Base-by-base conservation (phyloP, 2,888 invertebrate genomes). In the Trichopoda pennipes region DNA sequence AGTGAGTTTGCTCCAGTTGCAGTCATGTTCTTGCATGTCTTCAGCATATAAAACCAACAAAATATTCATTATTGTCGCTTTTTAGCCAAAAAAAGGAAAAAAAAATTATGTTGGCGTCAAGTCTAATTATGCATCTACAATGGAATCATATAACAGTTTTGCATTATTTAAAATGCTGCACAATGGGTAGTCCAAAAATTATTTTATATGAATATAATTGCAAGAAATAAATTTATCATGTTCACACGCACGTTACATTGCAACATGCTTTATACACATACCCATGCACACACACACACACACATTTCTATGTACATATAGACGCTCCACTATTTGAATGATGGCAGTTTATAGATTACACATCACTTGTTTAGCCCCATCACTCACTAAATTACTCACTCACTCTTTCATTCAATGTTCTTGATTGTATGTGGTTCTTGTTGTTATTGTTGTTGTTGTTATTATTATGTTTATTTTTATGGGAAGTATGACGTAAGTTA, bases 401-500 rank as follows among this genome's bases (percentile, higher is more conserved):
- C 14, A 58, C 16, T 28, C 23, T 23, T 56, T 56, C n/a, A 47
- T 35, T 35, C 7, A 35, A 14, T 12, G 38, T 38, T 47, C 42
- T 6, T 63, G 42, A 3, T 21, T 47, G 55, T n/a, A 55, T 32
- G 7, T n/a, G n/a, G n/a, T n/a, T n/a, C n/a, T n/a, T n/a, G n/a
- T n/a, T n/a, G n/a, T n/a, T n/a, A n/a, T n/a, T n/a, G n/a, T n/a
- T n/a, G n/a, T n/a, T n/a, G n/a, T 44, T 44, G 17, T 32, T 28
- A 10, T 28, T 28, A 55, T 63, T 19, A 66, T 35, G 19, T 58
- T 58, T 10, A 44, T 53, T 35, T 47, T 9, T 58, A 49, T 49
- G 19, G 2, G 19, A 35, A 47, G 69, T 74, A 74, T 81, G 77
- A 81, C 81, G 77, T 74, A 81, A 81, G 69, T 60, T 42, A 35